phyloP scores from a whole-genome alignment of 92 coral and sea anemone species.

The Montipora capitata region DNA sequence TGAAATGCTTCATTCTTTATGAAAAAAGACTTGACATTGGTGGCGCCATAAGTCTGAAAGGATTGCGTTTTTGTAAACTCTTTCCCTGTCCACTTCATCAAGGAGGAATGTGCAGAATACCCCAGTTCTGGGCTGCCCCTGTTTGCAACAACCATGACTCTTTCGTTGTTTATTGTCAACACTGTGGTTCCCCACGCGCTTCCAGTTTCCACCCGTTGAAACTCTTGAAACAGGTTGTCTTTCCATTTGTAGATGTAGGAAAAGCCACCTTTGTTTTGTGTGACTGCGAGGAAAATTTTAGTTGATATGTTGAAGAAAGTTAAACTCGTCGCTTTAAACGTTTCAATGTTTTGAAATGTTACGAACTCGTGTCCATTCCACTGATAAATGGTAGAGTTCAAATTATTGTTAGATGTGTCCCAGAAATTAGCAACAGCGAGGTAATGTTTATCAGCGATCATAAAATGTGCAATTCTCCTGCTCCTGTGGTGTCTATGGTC shows the following conservation, averaged over 20 bases:
- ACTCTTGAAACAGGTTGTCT: slow-evolving; percentile 21
- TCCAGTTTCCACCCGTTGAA: slow-evolving; percentile 35
- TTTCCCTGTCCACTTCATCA: slow-evolving; percentile 43
- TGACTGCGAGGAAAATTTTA: slow-evolving; percentile 44
- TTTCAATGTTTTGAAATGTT: slow-evolving; percentile 11
- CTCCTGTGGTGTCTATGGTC: slow-evolving; percentile 19
- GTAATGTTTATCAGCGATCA: slow-evolving; percentile 40
- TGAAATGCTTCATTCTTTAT: slow-evolving; percentile 46
- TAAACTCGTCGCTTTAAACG: neutral
- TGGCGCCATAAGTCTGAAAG: slow-evolving; percentile 25
- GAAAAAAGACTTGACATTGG: slow-evolving; percentile 23
- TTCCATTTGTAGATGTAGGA: slow-evolving; percentile 55
- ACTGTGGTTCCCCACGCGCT: slow-evolving; percentile 23
- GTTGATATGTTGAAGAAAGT: neutral
- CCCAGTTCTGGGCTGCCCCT: neutral
- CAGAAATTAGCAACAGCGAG: slow-evolving; percentile 47
- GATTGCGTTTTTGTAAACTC: slow-evolving; percentile 21
- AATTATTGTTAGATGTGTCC: neutral
- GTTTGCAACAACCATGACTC: slow-evolving; percentile 37
- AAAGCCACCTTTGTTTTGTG: too few relatives aligned
- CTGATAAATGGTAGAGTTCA: neutral
- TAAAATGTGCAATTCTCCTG: slow-evolving; percentile 30
- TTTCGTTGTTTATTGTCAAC: slow-evolving; percentile 25
- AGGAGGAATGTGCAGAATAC: slow-evolving; percentile 21
- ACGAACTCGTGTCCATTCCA: slow-evolving; percentile 10